Evolutionary conservation across 2,888 invertebrate genomes (phyloP), one percentile per base, ranked within the genome.

Genomic region (Strigamia maritima): DNA sequence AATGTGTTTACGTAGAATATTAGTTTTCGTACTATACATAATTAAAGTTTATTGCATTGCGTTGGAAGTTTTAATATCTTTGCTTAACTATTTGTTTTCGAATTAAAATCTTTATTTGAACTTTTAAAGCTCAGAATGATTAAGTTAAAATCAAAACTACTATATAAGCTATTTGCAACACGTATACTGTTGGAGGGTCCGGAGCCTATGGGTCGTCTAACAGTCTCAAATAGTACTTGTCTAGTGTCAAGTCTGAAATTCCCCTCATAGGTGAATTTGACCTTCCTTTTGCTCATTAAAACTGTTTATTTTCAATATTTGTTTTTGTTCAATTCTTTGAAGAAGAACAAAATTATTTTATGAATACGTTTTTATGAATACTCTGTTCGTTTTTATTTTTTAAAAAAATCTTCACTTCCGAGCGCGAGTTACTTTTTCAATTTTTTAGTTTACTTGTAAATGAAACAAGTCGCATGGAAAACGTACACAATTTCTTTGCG

Each of bases 241-340:
- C 70, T 70, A 70, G 70, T 70, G 70, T 70, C 70, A 70, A 75
- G 75, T 75, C 75, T 75, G 75, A 75, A 76, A 54, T 77, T 78
- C 78, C 78, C 78, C 78, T 65, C 78, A 70, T 78, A 78, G 78
- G 78, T 38, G 74, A n/a, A 70, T 70, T 78, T 78, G 78, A 78
- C 78, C 65, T 78, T 70, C 70, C 35, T 78, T 78, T 78, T 78
- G 35, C 19, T 7, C 2, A 2, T 76, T 76, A 14, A 7, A 7
- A 31, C 31, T 31, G 2, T 31, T 4, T 4, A 31, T 4, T 31
- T 31, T 31, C 7, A 7, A 31, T 31, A 31, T 31, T 31, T 31
- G 2, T 4, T 31, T 31, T 31, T 31, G 7, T 31, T 31, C n/a
- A n/a, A n/a, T n/a, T n/a, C n/a, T n/a, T n/a, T n/a, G n/a, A n/a